These are phyloP conservation scores for Ormyrus thymus DNA, from an alignment of 2,888 invertebrate genomes.

Conservation along the genomic window DNA sequence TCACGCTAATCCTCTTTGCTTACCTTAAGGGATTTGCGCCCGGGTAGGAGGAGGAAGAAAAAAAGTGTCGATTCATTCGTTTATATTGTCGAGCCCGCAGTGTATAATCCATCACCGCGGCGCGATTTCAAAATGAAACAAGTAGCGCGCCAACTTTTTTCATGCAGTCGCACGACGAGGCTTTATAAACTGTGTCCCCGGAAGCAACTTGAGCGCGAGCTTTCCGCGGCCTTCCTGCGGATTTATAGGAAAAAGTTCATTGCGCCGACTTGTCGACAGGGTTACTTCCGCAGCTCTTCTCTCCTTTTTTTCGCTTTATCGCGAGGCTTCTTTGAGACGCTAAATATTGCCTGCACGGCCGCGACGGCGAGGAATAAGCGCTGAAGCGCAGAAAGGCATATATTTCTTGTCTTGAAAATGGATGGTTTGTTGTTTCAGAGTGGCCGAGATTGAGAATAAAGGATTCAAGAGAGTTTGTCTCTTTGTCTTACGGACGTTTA, in stretches of 20 bases:
- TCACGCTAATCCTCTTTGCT: not conserved
- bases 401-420: conserved; percentile 16
- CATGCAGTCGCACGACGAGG: not conserved
- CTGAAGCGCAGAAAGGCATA: not conserved
- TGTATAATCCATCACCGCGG: conserved; percentile 30
- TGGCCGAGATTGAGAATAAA: not conserved
- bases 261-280: not conserved
- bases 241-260: conserved; percentile 41
- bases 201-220: not conserved
- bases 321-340: not conserved
- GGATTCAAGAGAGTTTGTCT: conserved; percentile 10
- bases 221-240: conserved; percentile 3
- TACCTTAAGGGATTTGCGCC: not conserved
- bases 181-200: conserved; percentile 33
- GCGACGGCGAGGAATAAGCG: not conserved
- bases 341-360: not conserved
- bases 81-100: conserved; percentile 14
- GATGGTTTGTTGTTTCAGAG: conserved; percentile 14
- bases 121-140: conserved; percentile 44
- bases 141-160: conserved; percentile 22
- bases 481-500: not conserved
- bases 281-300: not conserved
- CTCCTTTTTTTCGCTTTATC: not conserved
- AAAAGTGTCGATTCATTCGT: conserved; percentile 27
- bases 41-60: conserved; percentile 3